A percentile compares a stretch with the other conserved stretches of the same genome.
phyloP scores from a whole-genome alignment of 2,888 invertebrate species.

The Noctua janthina region DNA sequence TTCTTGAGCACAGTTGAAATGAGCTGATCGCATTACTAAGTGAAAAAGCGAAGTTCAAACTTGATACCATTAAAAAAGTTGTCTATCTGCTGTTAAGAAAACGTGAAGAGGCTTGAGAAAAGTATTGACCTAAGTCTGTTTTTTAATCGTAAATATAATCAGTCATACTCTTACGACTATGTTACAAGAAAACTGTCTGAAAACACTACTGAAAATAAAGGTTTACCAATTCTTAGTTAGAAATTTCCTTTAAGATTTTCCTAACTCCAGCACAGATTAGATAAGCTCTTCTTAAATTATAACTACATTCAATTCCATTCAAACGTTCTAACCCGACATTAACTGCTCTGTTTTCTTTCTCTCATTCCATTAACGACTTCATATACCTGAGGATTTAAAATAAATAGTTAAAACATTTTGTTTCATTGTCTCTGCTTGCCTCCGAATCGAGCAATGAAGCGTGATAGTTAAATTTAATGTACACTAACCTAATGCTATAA shows the following conservation, averaged over 20 bases:
- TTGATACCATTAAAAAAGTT: neutral
- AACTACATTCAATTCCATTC: slow-evolving; percentile 34
- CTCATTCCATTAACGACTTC: slow-evolving; percentile 67
- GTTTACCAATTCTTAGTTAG: neutral
- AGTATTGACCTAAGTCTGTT: neutral
- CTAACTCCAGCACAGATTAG: slow-evolving; percentile 13
- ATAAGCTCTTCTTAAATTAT: slow-evolving; percentile 37
- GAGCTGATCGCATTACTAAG: neutral
- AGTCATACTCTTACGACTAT: neutral
- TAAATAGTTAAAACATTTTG: slow-evolving; percentile 80
- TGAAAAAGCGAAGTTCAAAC: neutral
- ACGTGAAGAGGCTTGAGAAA: neutral
- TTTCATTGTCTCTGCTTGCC: slow-evolving; percentile 81
- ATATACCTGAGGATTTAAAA: slow-evolving; percentile 71
- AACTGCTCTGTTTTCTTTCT: slow-evolving; percentile 49
- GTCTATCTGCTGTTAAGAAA: neutral
- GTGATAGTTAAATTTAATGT: slow-evolving; percentile 88
- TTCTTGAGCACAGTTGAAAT: neutral
- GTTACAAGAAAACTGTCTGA: neutral
- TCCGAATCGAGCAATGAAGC: slow-evolving; percentile 86
- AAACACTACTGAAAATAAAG: rapidly evolving
- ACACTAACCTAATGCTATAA: slow-evolving; percentile 89
- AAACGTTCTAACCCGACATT: slow-evolving; percentile 30
- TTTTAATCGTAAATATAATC: neutral
- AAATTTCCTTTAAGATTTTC: neutral